Conservation (phyloP, 2,888 invertebrate genomes). For the Eupeodes latifasciatus region DNA sequence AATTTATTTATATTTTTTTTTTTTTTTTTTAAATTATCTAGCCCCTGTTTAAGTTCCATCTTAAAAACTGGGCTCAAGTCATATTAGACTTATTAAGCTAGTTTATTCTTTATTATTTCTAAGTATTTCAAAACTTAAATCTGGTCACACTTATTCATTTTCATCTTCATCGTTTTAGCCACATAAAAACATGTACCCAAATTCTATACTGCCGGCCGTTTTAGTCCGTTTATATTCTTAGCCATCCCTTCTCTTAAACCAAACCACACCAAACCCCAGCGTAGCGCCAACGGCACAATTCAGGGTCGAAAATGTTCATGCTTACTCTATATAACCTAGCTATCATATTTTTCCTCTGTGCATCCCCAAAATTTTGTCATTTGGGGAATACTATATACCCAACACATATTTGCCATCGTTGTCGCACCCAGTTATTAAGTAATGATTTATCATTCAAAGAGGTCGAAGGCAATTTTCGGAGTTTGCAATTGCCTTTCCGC, state of each 20-base stretch:
- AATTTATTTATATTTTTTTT: too few species aligned
- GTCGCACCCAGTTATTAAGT: slow-evolving; percentile 77
- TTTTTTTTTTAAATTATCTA: too few species aligned
- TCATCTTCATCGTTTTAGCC: slow-evolving; percentile 45
- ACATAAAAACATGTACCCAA: slow-evolving; percentile 40
- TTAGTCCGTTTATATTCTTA: slow-evolving; percentile 44
- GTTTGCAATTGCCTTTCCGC: slow-evolving; percentile 72
- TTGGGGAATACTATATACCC: slow-evolving; percentile 57
- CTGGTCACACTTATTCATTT: slow-evolving; percentile 32
- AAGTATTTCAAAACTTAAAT: background rate
- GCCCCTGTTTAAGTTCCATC: too few species aligned
- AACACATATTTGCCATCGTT: slow-evolving; percentile 72
- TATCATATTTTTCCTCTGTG: slow-evolving; percentile 16
- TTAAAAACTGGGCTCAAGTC: too few species aligned
- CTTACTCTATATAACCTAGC: background rate
- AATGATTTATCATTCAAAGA: slow-evolving; percentile 73
- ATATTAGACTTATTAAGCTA: too few species aligned
- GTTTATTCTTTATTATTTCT: too few species aligned
- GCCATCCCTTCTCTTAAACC: background rate
- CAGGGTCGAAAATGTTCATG: slow-evolving; percentile 34
- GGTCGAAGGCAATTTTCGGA: slow-evolving; percentile 75
- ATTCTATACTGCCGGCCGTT: slow-evolving; percentile 33
- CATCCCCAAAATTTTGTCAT: slow-evolving; percentile 61
- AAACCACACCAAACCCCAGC: background rate
- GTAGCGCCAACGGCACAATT: background rate